phyloP scores from a whole-genome alignment of 2,113 vertebrate genomes.

The Cyanoliseus patagonus region DNA sequence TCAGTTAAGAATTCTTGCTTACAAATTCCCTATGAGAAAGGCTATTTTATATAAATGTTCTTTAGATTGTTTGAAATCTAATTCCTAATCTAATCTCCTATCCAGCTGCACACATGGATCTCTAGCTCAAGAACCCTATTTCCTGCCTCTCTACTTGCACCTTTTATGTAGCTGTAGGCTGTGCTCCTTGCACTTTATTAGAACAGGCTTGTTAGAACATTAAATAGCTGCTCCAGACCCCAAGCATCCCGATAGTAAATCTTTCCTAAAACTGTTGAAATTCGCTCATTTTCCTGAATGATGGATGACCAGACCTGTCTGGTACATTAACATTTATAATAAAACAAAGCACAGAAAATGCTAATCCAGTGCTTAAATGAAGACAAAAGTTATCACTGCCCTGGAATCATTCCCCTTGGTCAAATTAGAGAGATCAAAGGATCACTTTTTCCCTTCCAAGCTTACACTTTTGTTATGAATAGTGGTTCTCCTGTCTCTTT shows the following conservation, averaged over 20 bases:
- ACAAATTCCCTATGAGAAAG: background rate
- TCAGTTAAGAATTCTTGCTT: background rate
- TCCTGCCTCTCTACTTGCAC: background rate
- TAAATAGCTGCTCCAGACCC: background rate
- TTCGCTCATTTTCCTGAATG: background rate
- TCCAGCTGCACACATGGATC: background rate
- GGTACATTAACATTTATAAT: background rate
- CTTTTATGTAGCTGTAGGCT: background rate
- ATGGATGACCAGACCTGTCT: background rate
- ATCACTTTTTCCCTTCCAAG: background rate
- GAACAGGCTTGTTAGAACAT: background rate
- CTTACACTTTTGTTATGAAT: background rate
- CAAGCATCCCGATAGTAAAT: background rate
- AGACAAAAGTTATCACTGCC: background rate
- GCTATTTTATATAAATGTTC: background rate
- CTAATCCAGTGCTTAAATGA: background rate
- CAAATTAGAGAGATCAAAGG: background rate
- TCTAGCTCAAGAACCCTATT: background rate
- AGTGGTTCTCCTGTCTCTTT: background rate
- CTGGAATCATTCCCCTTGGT: background rate
- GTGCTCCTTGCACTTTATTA: background rate
- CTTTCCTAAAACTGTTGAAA: background rate
- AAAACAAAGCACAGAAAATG: background rate
- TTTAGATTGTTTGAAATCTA: background rate
- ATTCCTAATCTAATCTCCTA: background rate